phyloP scores from a whole-genome alignment of 2,113 vertebrate species.

The Seriola rivoliana region DNA sequence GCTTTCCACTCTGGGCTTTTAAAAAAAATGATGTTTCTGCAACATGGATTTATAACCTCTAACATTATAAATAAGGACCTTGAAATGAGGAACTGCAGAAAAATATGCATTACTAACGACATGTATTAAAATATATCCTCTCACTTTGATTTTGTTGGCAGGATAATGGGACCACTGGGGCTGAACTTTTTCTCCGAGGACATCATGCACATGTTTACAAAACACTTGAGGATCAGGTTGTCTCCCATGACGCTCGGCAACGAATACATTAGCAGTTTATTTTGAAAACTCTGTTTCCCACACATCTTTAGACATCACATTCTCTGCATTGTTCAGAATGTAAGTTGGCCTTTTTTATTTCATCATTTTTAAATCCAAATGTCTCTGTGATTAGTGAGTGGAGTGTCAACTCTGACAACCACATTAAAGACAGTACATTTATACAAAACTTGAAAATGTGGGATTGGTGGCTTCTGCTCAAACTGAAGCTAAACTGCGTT shows the following conservation, averaged over 20 bases:
- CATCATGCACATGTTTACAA: constrained; percentile 45
- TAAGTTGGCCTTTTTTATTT: not conserved
- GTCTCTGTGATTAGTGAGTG: not conserved
- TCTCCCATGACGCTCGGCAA: constrained; percentile 30
- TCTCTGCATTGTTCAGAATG: not conserved
- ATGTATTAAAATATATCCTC: not conserved
- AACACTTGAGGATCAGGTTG: constrained; percentile 48
- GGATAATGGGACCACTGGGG: not conserved
- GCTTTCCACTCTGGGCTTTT: not conserved
- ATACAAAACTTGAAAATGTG: not conserved
- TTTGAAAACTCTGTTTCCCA: constrained; percentile 46
- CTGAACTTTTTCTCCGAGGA: not conserved
- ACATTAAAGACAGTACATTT: constrained; percentile 23
- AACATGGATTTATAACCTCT: not conserved
- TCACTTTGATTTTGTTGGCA: not conserved
- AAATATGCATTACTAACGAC: not conserved
- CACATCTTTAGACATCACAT: not conserved
- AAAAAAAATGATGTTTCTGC: not conserved
- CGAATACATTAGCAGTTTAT: constrained; percentile 31
- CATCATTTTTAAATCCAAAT: not conserved
- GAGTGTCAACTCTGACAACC: not conserved
- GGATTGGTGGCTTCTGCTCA: too few species aligned
- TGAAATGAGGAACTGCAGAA: not conserved
- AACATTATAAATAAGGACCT: not conserved
- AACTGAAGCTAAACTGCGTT: too few species aligned